Evolutionary conservation across 2,113 vertebrate species (phyloP).

Genomic region (Epinephelus lanceolatus): DNA sequence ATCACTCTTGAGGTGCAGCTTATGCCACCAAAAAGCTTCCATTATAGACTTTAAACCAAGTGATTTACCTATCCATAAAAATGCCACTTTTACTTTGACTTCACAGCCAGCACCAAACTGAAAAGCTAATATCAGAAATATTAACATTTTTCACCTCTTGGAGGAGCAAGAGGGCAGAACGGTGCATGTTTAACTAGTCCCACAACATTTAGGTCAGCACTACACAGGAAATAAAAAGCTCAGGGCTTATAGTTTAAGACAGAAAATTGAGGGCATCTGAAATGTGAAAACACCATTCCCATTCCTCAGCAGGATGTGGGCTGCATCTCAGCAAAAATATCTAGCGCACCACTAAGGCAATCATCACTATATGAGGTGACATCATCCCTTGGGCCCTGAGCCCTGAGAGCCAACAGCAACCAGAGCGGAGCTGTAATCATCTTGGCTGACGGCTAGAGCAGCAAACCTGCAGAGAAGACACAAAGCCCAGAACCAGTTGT

Average conservation of each 20-base stretch:
- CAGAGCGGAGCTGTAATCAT: slow-evolving; percentile 67
- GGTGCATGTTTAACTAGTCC: not conserved
- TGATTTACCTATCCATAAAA: slow-evolving; percentile 36
- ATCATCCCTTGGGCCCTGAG: slow-evolving; percentile 55
- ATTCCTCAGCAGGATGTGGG: slow-evolving; percentile 59
- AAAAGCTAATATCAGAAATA: not conserved
- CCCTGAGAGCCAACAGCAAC: slow-evolving; percentile 51
- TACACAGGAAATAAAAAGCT: slow-evolving; percentile 9
- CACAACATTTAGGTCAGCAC: slow-evolving; percentile 32
- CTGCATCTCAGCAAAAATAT: slow-evolving; percentile 48
- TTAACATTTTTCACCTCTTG: not conserved
- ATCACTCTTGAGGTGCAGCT: slow-evolving; percentile 39
- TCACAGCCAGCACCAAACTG: not conserved
- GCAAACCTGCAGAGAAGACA: slow-evolving; percentile 47
- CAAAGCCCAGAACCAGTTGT: slow-evolving; percentile 45
- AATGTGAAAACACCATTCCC: slow-evolving; percentile 42
- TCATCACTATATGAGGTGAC: slow-evolving; percentile 60
- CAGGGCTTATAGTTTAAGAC: slow-evolving; percentile 26
- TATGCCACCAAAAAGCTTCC: slow-evolving; percentile 31
- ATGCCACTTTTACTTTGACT: not conserved
- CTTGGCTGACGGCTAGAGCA: slow-evolving; percentile 35
- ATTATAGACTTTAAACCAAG: slow-evolving; percentile 25
- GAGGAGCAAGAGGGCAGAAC: not conserved
- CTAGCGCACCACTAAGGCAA: slow-evolving; percentile 40
- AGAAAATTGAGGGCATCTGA: slow-evolving; percentile 30